phyloP scores from a whole-genome alignment of 2,888 invertebrate species.

The Eulithis prunata region DNA sequence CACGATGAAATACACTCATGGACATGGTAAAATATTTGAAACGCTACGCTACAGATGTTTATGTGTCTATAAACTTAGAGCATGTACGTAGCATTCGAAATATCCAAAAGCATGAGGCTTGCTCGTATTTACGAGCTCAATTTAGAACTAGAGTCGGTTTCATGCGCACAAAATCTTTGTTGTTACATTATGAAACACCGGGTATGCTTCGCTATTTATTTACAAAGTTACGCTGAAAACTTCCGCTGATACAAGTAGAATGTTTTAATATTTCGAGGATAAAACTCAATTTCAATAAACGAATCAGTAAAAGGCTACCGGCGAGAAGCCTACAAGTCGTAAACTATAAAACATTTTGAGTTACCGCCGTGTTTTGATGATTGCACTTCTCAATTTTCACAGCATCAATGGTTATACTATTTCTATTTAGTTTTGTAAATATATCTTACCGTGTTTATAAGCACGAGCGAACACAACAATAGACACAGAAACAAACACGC shows the following conservation, averaged over 20 bases:
- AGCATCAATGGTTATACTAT: not conserved
- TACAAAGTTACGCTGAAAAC: slow-evolving; percentile 16
- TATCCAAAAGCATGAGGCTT: slow-evolving; percentile 32
- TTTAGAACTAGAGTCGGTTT: slow-evolving; percentile 23
- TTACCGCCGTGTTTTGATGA: slow-evolving; percentile 5
- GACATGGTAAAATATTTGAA: slow-evolving; percentile 37
- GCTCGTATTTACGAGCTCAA: slow-evolving; percentile 31
- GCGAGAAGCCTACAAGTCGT: slow-evolving; percentile 30
- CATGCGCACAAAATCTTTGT: slow-evolving; percentile 23
- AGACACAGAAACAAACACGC: slow-evolving; percentile 58
- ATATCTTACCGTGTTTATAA: slow-evolving; percentile 39
- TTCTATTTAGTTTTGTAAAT: not conserved
- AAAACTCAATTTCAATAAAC: slow-evolving; percentile 36
- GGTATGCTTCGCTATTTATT: slow-evolving; percentile 19
- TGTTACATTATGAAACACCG: slow-evolving; percentile 22
- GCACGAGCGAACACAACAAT: slow-evolving; percentile 51
- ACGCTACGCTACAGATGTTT: slow-evolving; percentile 38
- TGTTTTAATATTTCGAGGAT: slow-evolving; percentile 20
- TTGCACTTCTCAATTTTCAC: slow-evolving; percentile 3
- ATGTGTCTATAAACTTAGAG: slow-evolving; percentile 36
- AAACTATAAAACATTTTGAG: slow-evolving; percentile 28
- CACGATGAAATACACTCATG: slow-evolving; percentile 29
- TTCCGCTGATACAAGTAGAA: not conserved
- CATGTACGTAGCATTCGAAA: slow-evolving; percentile 39
- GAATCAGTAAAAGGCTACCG: slow-evolving; percentile 32